A percentile compares a stretch with the other conserved stretches of the same genome.
Conservation (phyloP, 2,797 vertebrate genomes). For the Diglossa cyanea region DNA sequence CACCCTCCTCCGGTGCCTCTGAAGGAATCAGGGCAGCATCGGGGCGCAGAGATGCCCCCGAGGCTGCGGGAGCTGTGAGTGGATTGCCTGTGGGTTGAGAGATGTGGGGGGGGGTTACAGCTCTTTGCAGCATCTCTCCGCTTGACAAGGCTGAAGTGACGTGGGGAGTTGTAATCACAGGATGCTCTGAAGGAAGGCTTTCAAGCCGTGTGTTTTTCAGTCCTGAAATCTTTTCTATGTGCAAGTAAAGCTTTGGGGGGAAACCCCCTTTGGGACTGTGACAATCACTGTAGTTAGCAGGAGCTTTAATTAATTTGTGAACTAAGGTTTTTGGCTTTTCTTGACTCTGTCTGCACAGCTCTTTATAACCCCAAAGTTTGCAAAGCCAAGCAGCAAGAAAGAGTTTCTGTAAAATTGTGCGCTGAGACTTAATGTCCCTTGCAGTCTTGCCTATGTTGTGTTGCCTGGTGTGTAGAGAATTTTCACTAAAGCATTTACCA, state of each 20-base stretch:
- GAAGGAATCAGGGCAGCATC: not conserved
- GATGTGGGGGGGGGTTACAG: not conserved
- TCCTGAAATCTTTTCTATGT: not conserved
- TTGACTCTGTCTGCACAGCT: conserved; percentile 41
- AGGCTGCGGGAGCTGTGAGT: not conserved
- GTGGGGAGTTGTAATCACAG: not conserved
- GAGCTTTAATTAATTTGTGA: conserved; percentile 65
- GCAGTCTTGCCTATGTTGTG: not conserved
- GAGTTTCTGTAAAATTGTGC: conserved; percentile 30
- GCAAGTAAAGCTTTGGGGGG: not conserved
- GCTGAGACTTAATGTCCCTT: not conserved
- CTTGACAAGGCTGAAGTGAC: not conserved
- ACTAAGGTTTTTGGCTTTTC: conserved; percentile 54
- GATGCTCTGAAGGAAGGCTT: not conserved
- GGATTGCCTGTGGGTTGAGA: not conserved
- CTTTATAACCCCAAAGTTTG: conserved; percentile 45
- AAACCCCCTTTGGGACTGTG: not conserved
- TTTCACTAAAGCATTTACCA: not conserved
- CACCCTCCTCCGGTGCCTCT: not conserved
- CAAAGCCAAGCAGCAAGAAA: conserved; percentile 32
- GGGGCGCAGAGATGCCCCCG: not conserved
- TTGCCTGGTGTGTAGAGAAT: not conserved
- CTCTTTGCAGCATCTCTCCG: not conserved
- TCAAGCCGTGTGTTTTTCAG: not conserved
- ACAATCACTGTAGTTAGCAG: conserved; percentile 9